phyloP scores from a whole-genome alignment of 1,140 invertebrate genomes.

The Papilio helenus region DNA sequence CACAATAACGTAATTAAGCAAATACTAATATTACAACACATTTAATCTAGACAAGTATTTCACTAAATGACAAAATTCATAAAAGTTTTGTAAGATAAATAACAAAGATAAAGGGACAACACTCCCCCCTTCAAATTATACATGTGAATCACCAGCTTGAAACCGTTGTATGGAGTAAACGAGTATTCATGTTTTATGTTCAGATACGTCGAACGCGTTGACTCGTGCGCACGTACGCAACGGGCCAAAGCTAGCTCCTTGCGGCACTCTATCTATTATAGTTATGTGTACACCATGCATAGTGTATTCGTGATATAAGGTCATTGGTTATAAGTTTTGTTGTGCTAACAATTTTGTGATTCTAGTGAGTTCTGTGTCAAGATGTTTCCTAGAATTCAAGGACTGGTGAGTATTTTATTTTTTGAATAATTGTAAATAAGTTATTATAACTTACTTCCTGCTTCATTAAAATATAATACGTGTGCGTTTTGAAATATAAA shows the following conservation, averaged over 20 bases:
- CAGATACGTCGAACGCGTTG: slow-evolving; percentile 55
- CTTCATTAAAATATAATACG: slow-evolving; percentile 8
- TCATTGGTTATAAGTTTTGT: slow-evolving; percentile 48
- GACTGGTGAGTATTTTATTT: slow-evolving; percentile 61
- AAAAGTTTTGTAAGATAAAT: slow-evolving; percentile 42
- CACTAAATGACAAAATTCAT: slow-evolving; percentile 28
- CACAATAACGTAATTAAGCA: background rate
- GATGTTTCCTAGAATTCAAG: slow-evolving; percentile 77
- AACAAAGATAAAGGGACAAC: slow-evolving; percentile 53
- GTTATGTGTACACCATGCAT: slow-evolving; percentile 45
- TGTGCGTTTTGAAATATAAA: background rate
- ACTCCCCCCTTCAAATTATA: slow-evolving; percentile 51
- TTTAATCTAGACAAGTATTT: background rate
- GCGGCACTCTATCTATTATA: slow-evolving; percentile 41
- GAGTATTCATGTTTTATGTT: slow-evolving; percentile 30
- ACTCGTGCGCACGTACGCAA: slow-evolving; percentile 63
- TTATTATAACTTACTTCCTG: slow-evolving; percentile 35
- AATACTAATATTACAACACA: background rate
- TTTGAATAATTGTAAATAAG: background rate
- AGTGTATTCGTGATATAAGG: slow-evolving; percentile 56
- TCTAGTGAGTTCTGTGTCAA: slow-evolving; percentile 48
- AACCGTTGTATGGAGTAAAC: slow-evolving; percentile 25
- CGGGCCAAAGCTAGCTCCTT: slow-evolving; percentile 45
- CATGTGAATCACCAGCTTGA: slow-evolving; percentile 49
- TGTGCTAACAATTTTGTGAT: slow-evolving; percentile 50